These are phyloP conservation scores for Lysiphlebus fabarum DNA, from an alignment of 1,140 invertebrate genomes.

Conservation along the genomic window DNA sequence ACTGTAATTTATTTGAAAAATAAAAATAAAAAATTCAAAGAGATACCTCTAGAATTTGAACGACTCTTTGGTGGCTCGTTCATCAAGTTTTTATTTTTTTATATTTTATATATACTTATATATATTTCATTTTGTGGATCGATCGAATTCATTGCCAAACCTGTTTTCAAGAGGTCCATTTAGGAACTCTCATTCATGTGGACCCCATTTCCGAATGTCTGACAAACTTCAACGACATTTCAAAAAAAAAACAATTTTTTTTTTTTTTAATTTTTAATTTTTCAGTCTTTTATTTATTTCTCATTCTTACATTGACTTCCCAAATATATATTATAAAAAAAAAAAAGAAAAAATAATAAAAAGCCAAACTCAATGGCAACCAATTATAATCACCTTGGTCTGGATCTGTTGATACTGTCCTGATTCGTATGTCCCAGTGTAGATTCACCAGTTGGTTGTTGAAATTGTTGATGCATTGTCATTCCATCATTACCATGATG, in stretches of 20 bases:
- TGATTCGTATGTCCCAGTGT: constrained; percentile 26
- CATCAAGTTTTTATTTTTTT: constrained; percentile 10
- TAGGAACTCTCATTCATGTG: constrained; percentile 11
- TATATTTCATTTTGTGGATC: constrained; percentile 4
- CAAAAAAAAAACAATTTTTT: background rate
- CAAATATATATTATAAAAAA: too few relatives aligned
- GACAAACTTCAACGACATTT: constrained; percentile 2
- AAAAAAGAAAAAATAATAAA: background rate
- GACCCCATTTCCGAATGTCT: background rate
- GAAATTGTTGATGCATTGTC: constrained; percentile 21
- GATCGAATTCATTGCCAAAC: constrained; percentile 1
- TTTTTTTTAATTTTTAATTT: too few relatives aligned
- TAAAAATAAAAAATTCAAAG: background rate
- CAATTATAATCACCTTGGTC: constrained; percentile 35
- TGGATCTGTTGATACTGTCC: constrained; percentile 31
- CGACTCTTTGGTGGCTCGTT: constrained; percentile 7
- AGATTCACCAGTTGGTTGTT: constrained; percentile 30
- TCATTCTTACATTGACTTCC: too few relatives aligned
- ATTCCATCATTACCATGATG: constrained; percentile 18
- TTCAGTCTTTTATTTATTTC: too few relatives aligned
- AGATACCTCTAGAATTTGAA: constrained; percentile 10
- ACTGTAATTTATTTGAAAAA: background rate
- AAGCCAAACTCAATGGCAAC: background rate
- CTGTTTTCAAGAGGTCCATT: constrained; percentile 7
- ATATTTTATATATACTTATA: background rate